These are phyloP conservation scores for Automeris io DNA, from an alignment of 2,888 invertebrate genomes.

Conservation along the genomic window DNA sequence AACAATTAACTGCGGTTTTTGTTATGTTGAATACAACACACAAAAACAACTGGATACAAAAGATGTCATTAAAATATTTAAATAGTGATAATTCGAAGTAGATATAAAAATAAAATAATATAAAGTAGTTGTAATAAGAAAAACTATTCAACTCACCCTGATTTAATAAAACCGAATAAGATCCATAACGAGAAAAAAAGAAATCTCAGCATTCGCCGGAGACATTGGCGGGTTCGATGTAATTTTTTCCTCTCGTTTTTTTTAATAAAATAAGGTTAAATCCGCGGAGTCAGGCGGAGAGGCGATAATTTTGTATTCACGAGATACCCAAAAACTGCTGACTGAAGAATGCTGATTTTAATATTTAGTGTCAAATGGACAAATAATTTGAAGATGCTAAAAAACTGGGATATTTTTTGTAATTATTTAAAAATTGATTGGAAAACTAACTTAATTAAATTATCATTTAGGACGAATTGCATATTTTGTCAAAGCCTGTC, in stretches of 20 bases:
- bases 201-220: constrained; percentile 28
- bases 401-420: too few species aligned
- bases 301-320: constrained; percentile 70
- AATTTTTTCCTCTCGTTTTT: constrained; percentile 43
- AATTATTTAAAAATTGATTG: too few species aligned
- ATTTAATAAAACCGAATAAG: constrained; percentile 37
- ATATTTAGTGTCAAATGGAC: background rate
- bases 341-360: constrained; percentile 19
- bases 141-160: constrained; percentile 28
- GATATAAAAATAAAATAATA: background rate
- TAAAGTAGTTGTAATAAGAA: background rate
- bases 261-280: constrained; percentile 69
- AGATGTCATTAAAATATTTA: background rate
- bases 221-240: constrained; percentile 41
- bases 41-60: too few species aligned
- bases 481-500: too few species aligned
- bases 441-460: too few species aligned
- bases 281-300: constrained; percentile 46
- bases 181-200: constrained; percentile 30
- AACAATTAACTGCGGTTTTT: too few species aligned
- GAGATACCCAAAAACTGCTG: constrained; percentile 29
- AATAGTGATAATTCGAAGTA: background rate
- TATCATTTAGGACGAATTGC: too few species aligned
- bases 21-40: too few species aligned
- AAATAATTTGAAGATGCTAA: too few species aligned